Base-by-base conservation (phyloP, 2,888 invertebrate species). In the Apeira syringaria region DNA sequence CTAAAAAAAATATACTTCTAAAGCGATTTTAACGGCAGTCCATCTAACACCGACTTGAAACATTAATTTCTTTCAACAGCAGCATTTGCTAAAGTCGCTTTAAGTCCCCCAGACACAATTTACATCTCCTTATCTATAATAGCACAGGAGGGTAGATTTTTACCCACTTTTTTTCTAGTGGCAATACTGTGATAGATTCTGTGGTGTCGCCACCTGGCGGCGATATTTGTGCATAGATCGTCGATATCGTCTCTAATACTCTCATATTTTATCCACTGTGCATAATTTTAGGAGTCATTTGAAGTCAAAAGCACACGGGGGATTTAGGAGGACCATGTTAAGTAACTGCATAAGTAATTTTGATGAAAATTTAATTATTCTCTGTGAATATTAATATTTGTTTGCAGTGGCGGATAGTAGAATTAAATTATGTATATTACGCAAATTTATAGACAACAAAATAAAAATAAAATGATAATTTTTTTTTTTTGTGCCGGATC, bases 81-180 rank as follows among this genome's bases (percentile, higher is more conserved):
- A 71, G 66, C 66, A 68, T 56, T 54, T 67, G 65, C 65, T 66
- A 68, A 72, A 72, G 79, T 78, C 80, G 74, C 74, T 81, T 74
- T 66, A 75, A 74, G 76, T 71, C 73, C 78, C 73, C 65, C 57
- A 50, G 45, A 46, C 53, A 74, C 77, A 80, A 84, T 86, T 85
- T 86, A 82, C 86, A 85, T 85, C 80, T 74, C 44, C 78, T 83
- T 84, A 85, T 84, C 85, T 76, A 38, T 55, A 50, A 58, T 63
- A 65, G 66, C 67, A 62, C 81, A 82, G 77, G 74, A 68, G 73
- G 68, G 66, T 47, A 45, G 9, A 28, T 52, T 61, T 60, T 59
- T 60, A 60, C 53, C 45, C 45, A 44, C 46, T 49, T 53, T 29
- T 50, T 53, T 30, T 44, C 45, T 36, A 38, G 30, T 46, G 25